These are phyloP conservation scores for Grammomys dolichurus DNA, from an alignment of 2,113 vertebrate genomes.

Conservation along the genomic window DNA sequence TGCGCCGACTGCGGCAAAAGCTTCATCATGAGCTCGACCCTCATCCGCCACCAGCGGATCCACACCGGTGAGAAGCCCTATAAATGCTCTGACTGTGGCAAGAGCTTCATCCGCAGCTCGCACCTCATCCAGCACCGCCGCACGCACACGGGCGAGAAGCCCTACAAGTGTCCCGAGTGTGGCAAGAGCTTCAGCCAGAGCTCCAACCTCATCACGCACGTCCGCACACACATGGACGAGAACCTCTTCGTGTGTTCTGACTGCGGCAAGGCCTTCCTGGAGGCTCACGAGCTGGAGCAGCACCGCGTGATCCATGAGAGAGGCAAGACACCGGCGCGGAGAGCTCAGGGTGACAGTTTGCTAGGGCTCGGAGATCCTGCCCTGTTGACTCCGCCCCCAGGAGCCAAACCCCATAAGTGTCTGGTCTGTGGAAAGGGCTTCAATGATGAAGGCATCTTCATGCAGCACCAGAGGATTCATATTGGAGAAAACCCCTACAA, in stretches of 20 bases:
- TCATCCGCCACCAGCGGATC: slow-evolving; percentile 83
- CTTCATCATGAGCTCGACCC: slow-evolving; percentile 84
- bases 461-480: slow-evolving; percentile 81
- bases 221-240: slow-evolving; percentile 91
- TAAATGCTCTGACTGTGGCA: slow-evolving; percentile 88
- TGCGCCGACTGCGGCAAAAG: slow-evolving; percentile 83
- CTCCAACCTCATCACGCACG: slow-evolving; percentile 90
- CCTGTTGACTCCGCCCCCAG: slow-evolving; percentile 70
- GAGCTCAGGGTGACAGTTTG: slow-evolving; percentile 67
- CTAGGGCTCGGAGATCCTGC: slow-evolving; percentile 72
- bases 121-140: slow-evolving; percentile 90
- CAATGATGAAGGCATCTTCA: slow-evolving; percentile 79
- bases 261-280: slow-evolving; percentile 90
- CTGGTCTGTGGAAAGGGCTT: slow-evolving; percentile 82
- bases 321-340: slow-evolving; percentile 76
- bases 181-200: slow-evolving; percentile 92
- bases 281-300: slow-evolving; percentile 83
- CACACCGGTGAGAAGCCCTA: slow-evolving; percentile 85
- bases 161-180: slow-evolving; percentile 89
- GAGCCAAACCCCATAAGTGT: slow-evolving; percentile 83
- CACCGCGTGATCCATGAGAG: slow-evolving; percentile 79
- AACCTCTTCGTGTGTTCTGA: slow-evolving; percentile 89
- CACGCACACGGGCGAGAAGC: slow-evolving; percentile 92
- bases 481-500: slow-evolving; percentile 82
- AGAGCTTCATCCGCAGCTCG: slow-evolving; percentile 90